phyloP scores from a whole-genome alignment of 1,140 invertebrate species.

The Aradophagus sp. region DNA sequence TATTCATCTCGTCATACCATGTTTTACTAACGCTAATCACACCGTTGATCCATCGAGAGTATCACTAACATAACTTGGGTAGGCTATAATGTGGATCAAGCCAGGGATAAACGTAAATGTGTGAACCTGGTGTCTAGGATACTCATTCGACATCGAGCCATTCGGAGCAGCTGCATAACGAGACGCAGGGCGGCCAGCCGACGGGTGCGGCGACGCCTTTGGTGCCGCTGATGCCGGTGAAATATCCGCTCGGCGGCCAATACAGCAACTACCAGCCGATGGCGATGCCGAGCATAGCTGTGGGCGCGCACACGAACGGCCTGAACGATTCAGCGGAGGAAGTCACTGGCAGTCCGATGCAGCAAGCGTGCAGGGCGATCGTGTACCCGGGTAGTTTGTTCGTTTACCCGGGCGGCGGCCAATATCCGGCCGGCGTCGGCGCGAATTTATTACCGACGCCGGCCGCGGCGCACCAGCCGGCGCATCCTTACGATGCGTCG shows the following conservation, averaged over 20 bases:
- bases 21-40: too few species aligned
- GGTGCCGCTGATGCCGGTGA: slow-evolving; percentile 68
- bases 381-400: slow-evolving; percentile 67
- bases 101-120: too few species aligned
- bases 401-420: slow-evolving; percentile 57
- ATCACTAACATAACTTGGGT: too few species aligned
- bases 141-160: slow-evolving; percentile 70
- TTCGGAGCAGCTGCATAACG: slow-evolving; percentile 66
- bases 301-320: slow-evolving; percentile 54
- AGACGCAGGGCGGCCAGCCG: slow-evolving; percentile 57
- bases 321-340: slow-evolving; percentile 61
- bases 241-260: slow-evolving; percentile 66
- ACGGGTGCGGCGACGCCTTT: slow-evolving; percentile 55
- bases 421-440: slow-evolving; percentile 47
- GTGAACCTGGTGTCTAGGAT: slow-evolving; percentile 62
- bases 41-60: too few species aligned
- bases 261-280: slow-evolving; percentile 67
- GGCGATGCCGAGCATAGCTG: slow-evolving; percentile 52
- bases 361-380: slow-evolving; percentile 66
- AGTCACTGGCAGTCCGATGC: slow-evolving; percentile 61
- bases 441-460: slow-evolving; percentile 67
- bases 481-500: slow-evolving; percentile 38
- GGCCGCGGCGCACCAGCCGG: slow-evolving; percentile 27
- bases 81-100: too few species aligned
- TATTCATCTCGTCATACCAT: too few species aligned